A percentile compares a stretch with the other conserved stretches of the same genome.
These are phyloP conservation scores for Gobio occitaniae DNA, from an alignment of 2,797 vertebrate species.

Conservation along the genomic window DNA sequence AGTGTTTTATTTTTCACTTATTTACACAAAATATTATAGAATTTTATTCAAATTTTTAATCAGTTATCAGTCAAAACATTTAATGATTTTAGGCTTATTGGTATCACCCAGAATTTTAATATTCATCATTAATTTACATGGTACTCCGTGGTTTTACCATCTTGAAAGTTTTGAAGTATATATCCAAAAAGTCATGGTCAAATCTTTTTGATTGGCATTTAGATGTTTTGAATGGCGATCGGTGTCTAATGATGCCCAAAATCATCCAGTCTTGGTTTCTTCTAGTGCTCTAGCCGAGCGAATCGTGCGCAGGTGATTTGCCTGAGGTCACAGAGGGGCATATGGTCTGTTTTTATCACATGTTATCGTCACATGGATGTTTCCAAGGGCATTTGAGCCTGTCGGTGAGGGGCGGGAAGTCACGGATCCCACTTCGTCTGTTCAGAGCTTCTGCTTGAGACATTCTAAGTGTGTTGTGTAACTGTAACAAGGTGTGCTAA, in stretches of 20 bases:
- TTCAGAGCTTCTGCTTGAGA: constrained; percentile 28
- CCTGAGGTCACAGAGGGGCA: constrained; percentile 32
- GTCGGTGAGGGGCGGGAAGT: not conserved
- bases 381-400: constrained; percentile 29
- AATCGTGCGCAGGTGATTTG: constrained; percentile 7
- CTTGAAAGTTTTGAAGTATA: not conserved
- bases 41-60: not conserved
- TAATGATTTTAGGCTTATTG: not conserved
- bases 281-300: not conserved
- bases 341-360: constrained; percentile 36
- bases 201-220: not conserved
- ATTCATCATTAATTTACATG: not conserved
- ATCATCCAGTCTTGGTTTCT: not conserved
- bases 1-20: not conserved
- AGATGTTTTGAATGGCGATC: not conserved
- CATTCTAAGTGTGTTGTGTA: constrained; percentile 67
- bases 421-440: not conserved
- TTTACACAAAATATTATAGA: not conserved
- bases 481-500: constrained; percentile 71
- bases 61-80: not conserved
- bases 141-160: not conserved
- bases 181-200: not conserved
- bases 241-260: not conserved
- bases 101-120: not conserved
- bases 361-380: constrained; percentile 13